Percentiles rank a stretch among this genome's conserved stretches.
Conservation (phyloP, 2,113 vertebrate genomes). For the Lophotis ruficrista region DNA sequence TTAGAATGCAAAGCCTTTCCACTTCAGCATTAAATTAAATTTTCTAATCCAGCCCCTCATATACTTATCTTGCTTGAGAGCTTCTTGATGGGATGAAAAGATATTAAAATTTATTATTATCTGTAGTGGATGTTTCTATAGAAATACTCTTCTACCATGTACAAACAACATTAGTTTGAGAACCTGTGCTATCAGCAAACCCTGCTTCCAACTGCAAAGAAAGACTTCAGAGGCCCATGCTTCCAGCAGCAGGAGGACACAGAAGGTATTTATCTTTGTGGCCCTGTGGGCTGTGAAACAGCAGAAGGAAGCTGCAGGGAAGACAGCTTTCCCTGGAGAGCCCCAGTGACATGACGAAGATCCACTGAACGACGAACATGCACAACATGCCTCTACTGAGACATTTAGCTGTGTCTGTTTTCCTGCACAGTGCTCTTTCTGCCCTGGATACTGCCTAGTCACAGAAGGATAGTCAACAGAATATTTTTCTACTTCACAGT, state of each 20-base stretch:
- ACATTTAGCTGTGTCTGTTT: neutral
- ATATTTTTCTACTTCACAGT: neutral
- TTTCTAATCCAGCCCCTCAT: neutral
- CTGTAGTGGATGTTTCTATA: neutral
- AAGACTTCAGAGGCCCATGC: neutral
- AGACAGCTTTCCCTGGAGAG: neutral
- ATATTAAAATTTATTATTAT: neutral
- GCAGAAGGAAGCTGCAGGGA: neutral
- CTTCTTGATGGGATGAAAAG: neutral
- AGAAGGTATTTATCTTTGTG: neutral
- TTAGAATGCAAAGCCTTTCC: constrained; percentile 19
- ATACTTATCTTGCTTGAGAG: neutral
- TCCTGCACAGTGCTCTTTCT: neutral
- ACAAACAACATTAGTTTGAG: neutral
- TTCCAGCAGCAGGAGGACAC: neutral
- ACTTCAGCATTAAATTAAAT: neutral
- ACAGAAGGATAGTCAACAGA: neutral
- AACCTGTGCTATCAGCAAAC: neutral
- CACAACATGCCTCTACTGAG: neutral
- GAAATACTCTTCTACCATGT: neutral
- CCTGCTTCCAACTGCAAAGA: neutral
- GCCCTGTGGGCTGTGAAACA: neutral
- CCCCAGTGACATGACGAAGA: neutral
- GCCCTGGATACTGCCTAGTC: neutral
- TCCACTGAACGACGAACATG: accelerated